Evolutionary conservation across 2,888 invertebrate genomes (phyloP).

Genomic region (Perdita meconis): DNA sequence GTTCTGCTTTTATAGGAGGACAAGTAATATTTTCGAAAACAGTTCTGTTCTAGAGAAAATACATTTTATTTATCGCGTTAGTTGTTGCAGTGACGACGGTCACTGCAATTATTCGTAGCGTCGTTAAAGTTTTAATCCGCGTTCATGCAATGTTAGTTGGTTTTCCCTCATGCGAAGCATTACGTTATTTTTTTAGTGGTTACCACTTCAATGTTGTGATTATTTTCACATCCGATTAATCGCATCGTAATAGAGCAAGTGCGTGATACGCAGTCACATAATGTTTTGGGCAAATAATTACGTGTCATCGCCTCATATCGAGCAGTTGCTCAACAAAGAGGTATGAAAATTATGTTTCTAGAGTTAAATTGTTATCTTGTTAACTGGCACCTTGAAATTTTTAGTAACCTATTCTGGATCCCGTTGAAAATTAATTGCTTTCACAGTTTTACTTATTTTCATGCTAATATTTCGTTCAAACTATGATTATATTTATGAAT

Average conservation of each 20-base stretch:
- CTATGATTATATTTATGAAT: neutral
- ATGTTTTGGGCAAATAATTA: slow-evolving; percentile 95
- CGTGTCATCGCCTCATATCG: slow-evolving; percentile 90
- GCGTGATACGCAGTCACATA: slow-evolving; percentile 36
- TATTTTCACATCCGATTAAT: slow-evolving; percentile 54
- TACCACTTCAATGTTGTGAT: slow-evolving; percentile 67
- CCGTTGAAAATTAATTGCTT: neutral
- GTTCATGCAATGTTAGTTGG: slow-evolving; percentile 70
- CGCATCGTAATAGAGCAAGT: slow-evolving; percentile 39
- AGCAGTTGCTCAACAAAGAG: slow-evolving; percentile 91
- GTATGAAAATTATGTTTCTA: slow-evolving; percentile 83
- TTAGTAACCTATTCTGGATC: neutral
- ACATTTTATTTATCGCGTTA: neutral
- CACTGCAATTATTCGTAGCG: slow-evolving; percentile 31
- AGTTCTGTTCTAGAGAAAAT: slow-evolving; percentile 1
- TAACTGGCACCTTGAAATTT: neutral
- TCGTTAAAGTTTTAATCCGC: slow-evolving; percentile 40
- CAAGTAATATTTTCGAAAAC: slow-evolving; percentile 52
- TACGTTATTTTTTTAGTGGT: slow-evolving; percentile 61
- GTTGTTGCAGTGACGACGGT: slow-evolving; percentile 21
- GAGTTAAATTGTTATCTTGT: neutral
- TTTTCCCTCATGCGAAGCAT: slow-evolving; percentile 54
- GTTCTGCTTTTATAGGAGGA: slow-evolving; percentile 54
- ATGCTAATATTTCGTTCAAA: neutral
- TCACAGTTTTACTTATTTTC: neutral